Evolutionary conservation across 1,140 invertebrate genomes (phyloP).

Genomic region (Pachypeltis micranthus): DNA sequence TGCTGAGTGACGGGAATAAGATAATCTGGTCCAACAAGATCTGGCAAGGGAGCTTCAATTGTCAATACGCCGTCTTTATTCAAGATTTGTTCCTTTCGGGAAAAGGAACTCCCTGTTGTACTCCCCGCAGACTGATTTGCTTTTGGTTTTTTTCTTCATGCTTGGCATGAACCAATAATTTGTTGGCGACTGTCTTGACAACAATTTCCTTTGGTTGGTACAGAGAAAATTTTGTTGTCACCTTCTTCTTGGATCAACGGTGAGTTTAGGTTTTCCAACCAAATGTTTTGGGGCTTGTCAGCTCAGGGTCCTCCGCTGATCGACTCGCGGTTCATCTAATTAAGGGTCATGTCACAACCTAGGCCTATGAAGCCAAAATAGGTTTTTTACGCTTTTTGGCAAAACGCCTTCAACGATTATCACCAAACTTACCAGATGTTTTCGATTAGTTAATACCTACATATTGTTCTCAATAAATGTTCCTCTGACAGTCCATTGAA

Average conservation of each 20-base stretch:
- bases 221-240: slow-evolving; percentile 81
- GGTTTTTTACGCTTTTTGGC: no score
- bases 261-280: slow-evolving; percentile 74
- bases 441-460: no score
- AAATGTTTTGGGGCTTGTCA: slow-evolving; percentile 42
- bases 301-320: slow-evolving; percentile 38
- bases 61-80: slow-evolving; percentile 87
- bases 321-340: no score
- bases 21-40: slow-evolving; percentile 55
- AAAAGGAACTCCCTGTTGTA: slow-evolving; percentile 92
- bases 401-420: no score
- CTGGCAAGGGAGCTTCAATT: slow-evolving; percentile 82
- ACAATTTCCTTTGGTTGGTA: slow-evolving; percentile 91
- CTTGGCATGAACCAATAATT: slow-evolving; percentile 90
- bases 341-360: no score
- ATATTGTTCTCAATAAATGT: no score
- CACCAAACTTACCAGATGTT: no score
- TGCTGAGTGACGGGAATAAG: slow-evolving; percentile 67
- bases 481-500: no score
- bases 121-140: slow-evolving; percentile 86
- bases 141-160: slow-evolving; percentile 93
- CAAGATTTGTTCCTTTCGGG: slow-evolving; percentile 86
- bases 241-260: slow-evolving; percentile 83
- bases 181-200: slow-evolving; percentile 92
- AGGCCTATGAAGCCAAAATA: no score